Evolutionary conservation across 2,797 vertebrate genomes (phyloP).

Genomic region (Ctenochaetus hawaiiensis): DNA sequence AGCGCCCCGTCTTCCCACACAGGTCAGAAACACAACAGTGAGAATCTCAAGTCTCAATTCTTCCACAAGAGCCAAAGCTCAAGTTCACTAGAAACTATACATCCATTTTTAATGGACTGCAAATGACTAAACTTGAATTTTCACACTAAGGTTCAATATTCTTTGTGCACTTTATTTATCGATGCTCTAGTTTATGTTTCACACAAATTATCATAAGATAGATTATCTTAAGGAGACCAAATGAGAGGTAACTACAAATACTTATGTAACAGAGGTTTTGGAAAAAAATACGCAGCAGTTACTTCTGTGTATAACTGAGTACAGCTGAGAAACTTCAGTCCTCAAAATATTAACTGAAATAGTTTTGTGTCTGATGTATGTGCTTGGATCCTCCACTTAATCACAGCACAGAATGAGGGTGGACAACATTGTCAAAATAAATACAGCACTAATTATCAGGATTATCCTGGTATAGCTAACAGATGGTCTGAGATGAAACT

Average conservation of each 20-base stretch:
- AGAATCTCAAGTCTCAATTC: conserved; percentile 60
- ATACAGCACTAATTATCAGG: neutral
- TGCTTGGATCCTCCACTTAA: neutral
- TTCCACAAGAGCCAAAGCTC: conserved; percentile 54
- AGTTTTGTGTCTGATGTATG: neutral
- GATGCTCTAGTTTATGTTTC: neutral
- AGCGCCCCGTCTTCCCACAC: conserved; percentile 75
- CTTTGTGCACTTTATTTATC: neutral
- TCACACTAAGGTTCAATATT: neutral
- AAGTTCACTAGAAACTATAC: conserved; percentile 49
- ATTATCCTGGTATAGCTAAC: neutral
- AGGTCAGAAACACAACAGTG: conserved; percentile 71
- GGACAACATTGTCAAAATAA: neutral
- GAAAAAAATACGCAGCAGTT: neutral
- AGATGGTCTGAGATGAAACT: neutral
- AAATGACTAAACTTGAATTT: conserved; percentile 27
- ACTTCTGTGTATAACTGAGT: neutral
- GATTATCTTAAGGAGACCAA: neutral
- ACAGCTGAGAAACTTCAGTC: neutral
- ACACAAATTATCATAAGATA: neutral
- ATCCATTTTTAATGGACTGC: conserved; percentile 21
- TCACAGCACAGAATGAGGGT: neutral
- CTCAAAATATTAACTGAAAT: neutral
- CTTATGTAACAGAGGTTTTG: neutral
- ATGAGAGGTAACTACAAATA: neutral